These are phyloP conservation scores for Oryzias sinensis DNA, from an alignment of 2,797 vertebrate species.

Conservation along the genomic window DNA sequence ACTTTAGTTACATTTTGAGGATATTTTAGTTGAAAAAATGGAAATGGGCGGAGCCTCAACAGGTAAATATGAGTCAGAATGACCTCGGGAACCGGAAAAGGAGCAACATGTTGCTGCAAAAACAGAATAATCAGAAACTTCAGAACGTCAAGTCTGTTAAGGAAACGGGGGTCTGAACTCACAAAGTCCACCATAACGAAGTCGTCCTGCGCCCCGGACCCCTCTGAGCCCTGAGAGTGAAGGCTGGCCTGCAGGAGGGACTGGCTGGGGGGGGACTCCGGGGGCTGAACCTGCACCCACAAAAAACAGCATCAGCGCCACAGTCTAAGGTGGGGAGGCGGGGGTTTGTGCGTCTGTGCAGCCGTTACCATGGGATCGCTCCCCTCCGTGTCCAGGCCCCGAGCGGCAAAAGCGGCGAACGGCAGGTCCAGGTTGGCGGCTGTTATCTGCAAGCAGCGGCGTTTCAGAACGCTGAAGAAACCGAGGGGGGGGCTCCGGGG, in stretches of 20 bases:
- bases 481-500: too few species aligned
- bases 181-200: slow-evolving; percentile 98
- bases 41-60: too few species aligned
- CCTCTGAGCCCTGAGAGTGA: slow-evolving; percentile 88
- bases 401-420: slow-evolving; percentile 95
- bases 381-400: slow-evolving; percentile 87
- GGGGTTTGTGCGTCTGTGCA: neutral
- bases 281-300: slow-evolving; percentile 83
- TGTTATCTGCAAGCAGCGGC: slow-evolving; percentile 78
- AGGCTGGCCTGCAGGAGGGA: slow-evolving; percentile 93
- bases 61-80: too few species aligned
- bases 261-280: slow-evolving; percentile 84
- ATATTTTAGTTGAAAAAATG: too few species aligned
- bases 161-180: slow-evolving; percentile 66
- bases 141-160: too few species aligned
- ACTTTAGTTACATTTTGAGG: too few species aligned
- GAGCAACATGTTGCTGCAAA: too few species aligned
- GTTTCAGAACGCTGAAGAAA: neutral
- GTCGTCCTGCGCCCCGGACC: slow-evolving; percentile 89
- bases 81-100: too few species aligned
- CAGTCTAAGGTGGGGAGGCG: neutral
- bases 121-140: too few species aligned
- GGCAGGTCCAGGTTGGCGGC: slow-evolving; percentile 92
- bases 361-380: slow-evolving; percentile 90
- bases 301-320: neutral